These are phyloP conservation scores for Zaprionus tsacasi DNA, from an alignment of 1,140 invertebrate species.

Conservation along the genomic window DNA sequence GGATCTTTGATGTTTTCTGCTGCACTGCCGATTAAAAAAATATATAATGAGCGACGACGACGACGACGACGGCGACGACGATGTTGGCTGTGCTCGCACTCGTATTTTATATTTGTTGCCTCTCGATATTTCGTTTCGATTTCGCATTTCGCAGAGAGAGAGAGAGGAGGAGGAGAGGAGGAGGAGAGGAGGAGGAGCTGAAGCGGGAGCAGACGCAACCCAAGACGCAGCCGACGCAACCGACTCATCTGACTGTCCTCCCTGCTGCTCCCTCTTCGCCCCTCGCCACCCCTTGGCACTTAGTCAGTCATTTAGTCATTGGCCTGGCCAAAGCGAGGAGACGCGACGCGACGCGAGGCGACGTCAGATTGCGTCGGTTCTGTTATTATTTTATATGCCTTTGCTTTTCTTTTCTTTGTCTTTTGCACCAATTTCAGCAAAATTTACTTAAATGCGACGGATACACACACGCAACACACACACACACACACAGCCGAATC, in stretches of 20 bases:
- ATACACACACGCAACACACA: slow-evolving; percentile 44
- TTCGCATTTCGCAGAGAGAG: slow-evolving; percentile 60
- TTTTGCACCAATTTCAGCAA: slow-evolving; percentile 80
- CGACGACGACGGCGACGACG: slow-evolving; percentile 33
- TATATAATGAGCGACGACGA: slow-evolving; percentile 76
- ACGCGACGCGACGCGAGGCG: slow-evolving; percentile 33
- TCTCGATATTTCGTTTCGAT: slow-evolving; percentile 74
- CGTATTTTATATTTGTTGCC: slow-evolving; percentile 71
- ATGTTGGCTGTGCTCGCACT: slow-evolving; percentile 51
- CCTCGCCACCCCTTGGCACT: slow-evolving; percentile 69
- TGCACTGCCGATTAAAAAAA: slow-evolving; percentile 77
- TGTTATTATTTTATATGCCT: slow-evolving; percentile 80
- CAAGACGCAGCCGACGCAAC: neutral
- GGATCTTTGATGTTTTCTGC: slow-evolving; percentile 77
- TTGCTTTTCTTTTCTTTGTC: slow-evolving; percentile 78
- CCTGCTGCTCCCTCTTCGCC: slow-evolving; percentile 5
- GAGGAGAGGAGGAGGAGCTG: neutral
- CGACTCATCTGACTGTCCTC: neutral
- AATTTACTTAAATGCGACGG: slow-evolving; percentile 63
- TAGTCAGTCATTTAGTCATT: slow-evolving; percentile 82
- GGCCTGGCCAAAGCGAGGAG: slow-evolving; percentile 42
- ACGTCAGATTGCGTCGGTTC: slow-evolving; percentile 55
- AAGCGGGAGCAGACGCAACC: neutral
- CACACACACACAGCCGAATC: neutral
- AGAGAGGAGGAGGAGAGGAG: neutral